These are phyloP conservation scores for Archips crataeganus DNA, from an alignment of 2,888 invertebrate species.

Conservation along the genomic window DNA sequence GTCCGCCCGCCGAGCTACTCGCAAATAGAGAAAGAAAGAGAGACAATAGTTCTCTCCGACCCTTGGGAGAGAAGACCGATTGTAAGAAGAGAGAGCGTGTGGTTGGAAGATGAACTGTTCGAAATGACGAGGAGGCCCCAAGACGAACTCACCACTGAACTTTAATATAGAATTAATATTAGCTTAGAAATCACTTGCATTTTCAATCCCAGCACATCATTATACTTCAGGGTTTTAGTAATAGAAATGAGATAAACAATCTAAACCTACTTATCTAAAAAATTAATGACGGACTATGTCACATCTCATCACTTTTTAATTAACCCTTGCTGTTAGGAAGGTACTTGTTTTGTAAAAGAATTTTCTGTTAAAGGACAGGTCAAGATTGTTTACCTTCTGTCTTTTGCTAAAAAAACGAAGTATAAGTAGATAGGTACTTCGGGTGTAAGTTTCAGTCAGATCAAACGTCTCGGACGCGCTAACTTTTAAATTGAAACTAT, in stretches of 20 bases:
- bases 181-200: constrained; percentile 16
- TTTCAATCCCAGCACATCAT: constrained; percentile 7
- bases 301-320: no score
- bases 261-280: no score
- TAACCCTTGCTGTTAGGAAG: no score
- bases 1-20: constrained; percentile 82
- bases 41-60: constrained; percentile 76
- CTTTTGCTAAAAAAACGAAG: no score
- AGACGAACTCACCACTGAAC: constrained; percentile 95
- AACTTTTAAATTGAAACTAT: background rate
- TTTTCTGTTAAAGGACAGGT: no score
- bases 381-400: no score
- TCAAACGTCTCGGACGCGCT: background rate
- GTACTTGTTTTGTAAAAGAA: no score
- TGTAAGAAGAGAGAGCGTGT: constrained; percentile 85
- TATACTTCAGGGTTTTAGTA: no score
- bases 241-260: no score
- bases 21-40: constrained; percentile 74
- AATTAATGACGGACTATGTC: no score
- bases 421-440: background rate
- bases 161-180: constrained; percentile 73
- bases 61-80: constrained; percentile 82
- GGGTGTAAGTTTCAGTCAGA: background rate
- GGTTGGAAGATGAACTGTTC: constrained; percentile 93
- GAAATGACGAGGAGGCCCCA: constrained; percentile 94